Conservation (phyloP, 1,140 invertebrate genomes). For the Coelopa frigida region DNA sequence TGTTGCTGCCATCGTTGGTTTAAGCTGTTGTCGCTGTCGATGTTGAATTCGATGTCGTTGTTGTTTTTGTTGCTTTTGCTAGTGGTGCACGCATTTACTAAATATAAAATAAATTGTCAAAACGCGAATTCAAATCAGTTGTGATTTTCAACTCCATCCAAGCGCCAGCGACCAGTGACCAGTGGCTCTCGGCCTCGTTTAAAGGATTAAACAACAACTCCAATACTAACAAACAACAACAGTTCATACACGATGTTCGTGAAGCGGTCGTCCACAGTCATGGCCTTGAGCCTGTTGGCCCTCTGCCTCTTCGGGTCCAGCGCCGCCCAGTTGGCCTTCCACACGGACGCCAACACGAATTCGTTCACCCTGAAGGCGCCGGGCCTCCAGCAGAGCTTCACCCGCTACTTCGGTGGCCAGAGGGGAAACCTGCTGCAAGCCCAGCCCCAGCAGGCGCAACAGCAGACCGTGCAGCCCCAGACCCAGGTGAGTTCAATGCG, state of each 20-base stretch:
- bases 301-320: slow-evolving; percentile 17
- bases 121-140: slow-evolving; percentile 5
- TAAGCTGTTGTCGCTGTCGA: too few species aligned
- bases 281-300: neutral
- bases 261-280: neutral
- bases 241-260: slow-evolving; percentile 5
- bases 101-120: slow-evolving; percentile 5
- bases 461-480: slow-evolving; percentile 12
- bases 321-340: slow-evolving; percentile 34
- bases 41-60: too few species aligned
- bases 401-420: slow-evolving; percentile 29
- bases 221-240: neutral
- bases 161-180: slow-evolving; percentile 2
- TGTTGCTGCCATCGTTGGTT: too few species aligned
- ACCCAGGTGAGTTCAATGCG: too few species aligned
- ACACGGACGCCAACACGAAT: slow-evolving; percentile 36
- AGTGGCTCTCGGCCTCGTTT: too few species aligned
- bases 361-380: slow-evolving; percentile 41
- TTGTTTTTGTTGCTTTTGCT: neutral
- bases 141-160: slow-evolving; percentile 9
- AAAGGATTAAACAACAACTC: neutral
- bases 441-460: slow-evolving; percentile 11
- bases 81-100: neutral
- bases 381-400: slow-evolving; percentile 36
- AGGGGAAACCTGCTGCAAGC: slow-evolving; percentile 8